phyloP scores from a whole-genome alignment of 2,888 invertebrate species.

The Tipula helvola region DNA sequence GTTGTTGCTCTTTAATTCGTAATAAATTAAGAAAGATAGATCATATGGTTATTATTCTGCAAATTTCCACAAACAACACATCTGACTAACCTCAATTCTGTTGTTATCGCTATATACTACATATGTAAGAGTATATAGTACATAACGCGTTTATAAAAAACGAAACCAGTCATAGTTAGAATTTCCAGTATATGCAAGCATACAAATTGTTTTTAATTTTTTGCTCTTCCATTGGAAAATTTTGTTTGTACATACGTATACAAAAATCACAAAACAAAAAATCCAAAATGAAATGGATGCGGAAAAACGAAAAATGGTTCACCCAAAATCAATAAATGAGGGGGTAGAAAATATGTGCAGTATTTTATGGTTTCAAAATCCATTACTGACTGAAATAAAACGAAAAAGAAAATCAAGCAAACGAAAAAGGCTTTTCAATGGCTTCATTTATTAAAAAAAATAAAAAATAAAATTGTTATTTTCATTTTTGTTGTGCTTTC shows the following conservation, averaged over 20 bases:
- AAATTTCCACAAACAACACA: too few relatives aligned
- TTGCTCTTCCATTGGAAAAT: not conserved
- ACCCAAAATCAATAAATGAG: not conserved
- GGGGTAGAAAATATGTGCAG: not conserved
- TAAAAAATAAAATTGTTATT: not conserved
- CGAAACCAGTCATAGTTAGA: not conserved
- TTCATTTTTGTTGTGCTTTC: not conserved
- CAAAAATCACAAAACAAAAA: not conserved
- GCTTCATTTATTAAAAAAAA: not conserved
- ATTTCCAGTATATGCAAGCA: not conserved
- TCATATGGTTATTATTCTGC: too few relatives aligned
- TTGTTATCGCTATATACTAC: too few relatives aligned
- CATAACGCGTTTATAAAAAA: not conserved
- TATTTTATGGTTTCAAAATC: conserved; percentile 7
- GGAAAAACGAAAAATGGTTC: not conserved
- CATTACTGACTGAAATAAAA: conserved; percentile 4
- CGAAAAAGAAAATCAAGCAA: not conserved
- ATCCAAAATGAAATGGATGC: not conserved
- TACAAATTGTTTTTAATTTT: not conserved
- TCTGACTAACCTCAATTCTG: too few relatives aligned
- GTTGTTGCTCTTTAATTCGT: too few relatives aligned
- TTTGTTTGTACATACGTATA: not conserved
- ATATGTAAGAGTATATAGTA: too few relatives aligned
- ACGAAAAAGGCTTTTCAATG: not conserved
- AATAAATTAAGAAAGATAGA: too few relatives aligned